phyloP scores from a whole-genome alignment of 2,113 vertebrate species.

The Narcine bancroftii region DNA sequence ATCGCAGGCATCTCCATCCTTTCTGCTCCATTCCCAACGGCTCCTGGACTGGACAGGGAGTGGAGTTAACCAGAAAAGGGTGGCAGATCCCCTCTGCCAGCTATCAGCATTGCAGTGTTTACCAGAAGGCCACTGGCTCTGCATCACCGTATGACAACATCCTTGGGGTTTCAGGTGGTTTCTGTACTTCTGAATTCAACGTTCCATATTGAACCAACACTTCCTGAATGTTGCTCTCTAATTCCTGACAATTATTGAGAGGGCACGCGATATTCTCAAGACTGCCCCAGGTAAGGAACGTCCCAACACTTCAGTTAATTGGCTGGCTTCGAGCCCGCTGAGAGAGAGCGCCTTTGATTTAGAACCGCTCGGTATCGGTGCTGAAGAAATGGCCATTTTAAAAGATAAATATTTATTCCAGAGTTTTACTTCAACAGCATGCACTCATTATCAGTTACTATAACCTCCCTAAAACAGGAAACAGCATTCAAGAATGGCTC shows the following conservation, averaged over 20 bases:
- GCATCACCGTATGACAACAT: too few relatives aligned
- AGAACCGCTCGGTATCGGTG: neutral
- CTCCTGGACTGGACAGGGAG: too few relatives aligned
- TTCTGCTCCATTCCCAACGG: too few relatives aligned
- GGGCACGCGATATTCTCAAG: too few relatives aligned
- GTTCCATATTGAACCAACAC: neutral
- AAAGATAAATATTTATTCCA: constrained; percentile 1
- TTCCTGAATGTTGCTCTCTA: neutral
- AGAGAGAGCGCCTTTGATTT: neutral
- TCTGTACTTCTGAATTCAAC: neutral
- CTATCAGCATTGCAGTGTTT: too few relatives aligned
- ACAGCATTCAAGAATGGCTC: neutral
- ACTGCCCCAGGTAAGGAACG: neutral
- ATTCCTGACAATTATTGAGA: too few relatives aligned
- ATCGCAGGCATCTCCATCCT: too few relatives aligned
- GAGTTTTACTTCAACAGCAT: neutral
- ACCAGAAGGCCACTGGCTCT: too few relatives aligned
- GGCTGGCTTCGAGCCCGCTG: neutral
- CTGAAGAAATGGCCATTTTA: neutral
- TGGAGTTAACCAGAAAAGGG: too few relatives aligned
- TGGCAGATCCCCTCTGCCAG: too few relatives aligned
- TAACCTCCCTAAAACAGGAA: neutral
- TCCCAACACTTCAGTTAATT: neutral
- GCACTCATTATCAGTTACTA: neutral
- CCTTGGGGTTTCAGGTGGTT: too few relatives aligned